phyloP scores from a whole-genome alignment of 2,113 vertebrate species.

The Desmodus rotundus region DNA sequence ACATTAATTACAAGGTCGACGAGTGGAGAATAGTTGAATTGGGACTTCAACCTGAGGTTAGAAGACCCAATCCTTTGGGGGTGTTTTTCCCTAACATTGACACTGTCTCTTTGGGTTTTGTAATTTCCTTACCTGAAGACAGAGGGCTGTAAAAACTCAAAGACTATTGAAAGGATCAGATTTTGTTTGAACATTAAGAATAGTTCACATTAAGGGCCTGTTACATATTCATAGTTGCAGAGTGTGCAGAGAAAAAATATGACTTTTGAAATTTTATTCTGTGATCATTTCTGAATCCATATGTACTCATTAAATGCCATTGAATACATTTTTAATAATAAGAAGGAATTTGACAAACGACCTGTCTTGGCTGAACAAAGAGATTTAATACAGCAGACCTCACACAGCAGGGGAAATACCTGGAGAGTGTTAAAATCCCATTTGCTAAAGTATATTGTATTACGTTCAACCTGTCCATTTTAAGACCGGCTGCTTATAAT shows the following conservation, averaged over 20 bases:
- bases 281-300: constrained; percentile 75
- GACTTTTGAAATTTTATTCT: constrained; percentile 73
- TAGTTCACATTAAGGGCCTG: constrained; percentile 39
- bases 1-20: constrained; percentile 22
- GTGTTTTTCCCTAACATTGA: neutral
- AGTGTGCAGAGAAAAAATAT: constrained; percentile 66
- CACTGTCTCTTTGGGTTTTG: neutral
- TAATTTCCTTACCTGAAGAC: neutral
- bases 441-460: constrained; percentile 63
- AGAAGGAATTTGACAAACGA: constrained; percentile 69
- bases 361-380: constrained; percentile 66
- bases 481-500: constrained; percentile 42
- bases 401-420: constrained; percentile 58
- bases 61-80: neutral
- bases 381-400: constrained; percentile 57
- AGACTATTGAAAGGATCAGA: constrained; percentile 18
- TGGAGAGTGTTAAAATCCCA: constrained; percentile 65
- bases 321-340: constrained; percentile 75
- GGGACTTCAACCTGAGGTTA: neutral
- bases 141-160: neutral
- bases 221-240: constrained; percentile 69
- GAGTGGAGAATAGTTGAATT: neutral
- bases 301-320: constrained; percentile 76
- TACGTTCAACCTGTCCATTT: constrained; percentile 50
- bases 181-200: constrained; percentile 48